Evolutionary conservation across 2,888 invertebrate species (phyloP).

Genomic region (Drosophila pullipes): DNA sequence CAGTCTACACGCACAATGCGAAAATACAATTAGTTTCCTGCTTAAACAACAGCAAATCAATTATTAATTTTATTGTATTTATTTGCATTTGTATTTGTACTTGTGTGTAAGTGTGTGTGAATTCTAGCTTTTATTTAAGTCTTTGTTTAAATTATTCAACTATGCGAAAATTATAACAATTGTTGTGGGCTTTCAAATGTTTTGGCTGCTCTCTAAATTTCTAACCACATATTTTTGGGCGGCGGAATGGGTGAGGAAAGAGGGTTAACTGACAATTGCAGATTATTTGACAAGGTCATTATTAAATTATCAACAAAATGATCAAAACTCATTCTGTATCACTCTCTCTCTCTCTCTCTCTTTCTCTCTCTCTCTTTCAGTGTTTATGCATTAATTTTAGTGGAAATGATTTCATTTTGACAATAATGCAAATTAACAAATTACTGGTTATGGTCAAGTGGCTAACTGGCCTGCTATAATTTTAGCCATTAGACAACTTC

Average conservation of each 20-base stretch:
- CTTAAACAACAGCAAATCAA: constrained; percentile 67
- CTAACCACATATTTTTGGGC: neutral
- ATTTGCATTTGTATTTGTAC: neutral
- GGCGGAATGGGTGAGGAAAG: neutral
- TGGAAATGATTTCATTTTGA: neutral
- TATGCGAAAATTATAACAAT: constrained; percentile 28
- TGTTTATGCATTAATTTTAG: neutral
- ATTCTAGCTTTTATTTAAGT: constrained; percentile 55
- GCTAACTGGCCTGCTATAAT: neutral
- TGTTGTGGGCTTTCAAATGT: constrained; percentile 21
- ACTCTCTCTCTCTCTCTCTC: neutral
- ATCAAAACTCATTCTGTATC: neutral
- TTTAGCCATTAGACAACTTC: too few species aligned
- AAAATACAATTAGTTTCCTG: constrained; percentile 65
- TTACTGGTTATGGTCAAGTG: constrained; percentile 39
- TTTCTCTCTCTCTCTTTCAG: neutral
- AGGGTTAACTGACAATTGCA: constrained; percentile 23
- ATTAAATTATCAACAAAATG: constrained; percentile 39
- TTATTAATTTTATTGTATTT: constrained; percentile 64
- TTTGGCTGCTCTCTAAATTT: constrained; percentile 10
- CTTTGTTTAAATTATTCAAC: constrained; percentile 63
- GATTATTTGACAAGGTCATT: constrained; percentile 52
- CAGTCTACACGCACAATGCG: constrained; percentile 32
- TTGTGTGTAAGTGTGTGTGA: constrained; percentile 24
- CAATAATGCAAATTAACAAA: constrained; percentile 11